Evolutionary conservation across 35 echinoderm and acorn worm genomes (phyloP).

Genomic region (Hemicentrotus pulcherrimus): DNA sequence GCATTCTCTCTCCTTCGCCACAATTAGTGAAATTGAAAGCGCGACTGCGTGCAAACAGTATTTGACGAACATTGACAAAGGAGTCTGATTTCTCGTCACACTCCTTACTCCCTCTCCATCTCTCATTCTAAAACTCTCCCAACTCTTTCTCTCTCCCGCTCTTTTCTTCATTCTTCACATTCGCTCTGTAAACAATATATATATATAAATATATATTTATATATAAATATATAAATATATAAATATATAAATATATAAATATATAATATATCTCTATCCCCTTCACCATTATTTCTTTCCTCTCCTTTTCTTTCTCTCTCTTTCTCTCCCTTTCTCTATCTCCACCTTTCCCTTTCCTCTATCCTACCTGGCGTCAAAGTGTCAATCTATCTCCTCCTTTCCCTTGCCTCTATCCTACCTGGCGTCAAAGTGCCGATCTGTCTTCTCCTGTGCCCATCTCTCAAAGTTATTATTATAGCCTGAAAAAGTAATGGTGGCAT

Average conservation of each 20-base stretch:
- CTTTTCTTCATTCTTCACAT: neutral
- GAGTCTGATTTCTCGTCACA: neutral
- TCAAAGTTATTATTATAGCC: too few species aligned
- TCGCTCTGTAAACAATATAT: neutral
- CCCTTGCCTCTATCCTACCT: too few species aligned
- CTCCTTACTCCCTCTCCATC: neutral
- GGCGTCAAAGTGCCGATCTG: neutral
- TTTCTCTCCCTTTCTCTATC: neutral
- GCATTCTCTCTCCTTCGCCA: neutral
- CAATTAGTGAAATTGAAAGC: neutral
- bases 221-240: too few species aligned
- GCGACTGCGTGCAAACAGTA: neutral
- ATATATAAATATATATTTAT: too few species aligned
- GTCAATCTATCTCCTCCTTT: too few species aligned
- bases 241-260: neutral
- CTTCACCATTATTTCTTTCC: neutral
- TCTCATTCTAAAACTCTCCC: neutral
- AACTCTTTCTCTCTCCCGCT: neutral
- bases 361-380: neutral
- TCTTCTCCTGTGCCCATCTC: neutral
- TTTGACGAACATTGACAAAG: conserved; percentile 12
- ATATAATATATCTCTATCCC: too few species aligned
- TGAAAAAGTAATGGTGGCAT: neutral
- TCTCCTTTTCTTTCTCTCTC: neutral
- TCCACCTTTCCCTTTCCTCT: neutral